Conservation (phyloP, 2,797 vertebrate genomes). For the Scyliorhinus canicula region DNA sequence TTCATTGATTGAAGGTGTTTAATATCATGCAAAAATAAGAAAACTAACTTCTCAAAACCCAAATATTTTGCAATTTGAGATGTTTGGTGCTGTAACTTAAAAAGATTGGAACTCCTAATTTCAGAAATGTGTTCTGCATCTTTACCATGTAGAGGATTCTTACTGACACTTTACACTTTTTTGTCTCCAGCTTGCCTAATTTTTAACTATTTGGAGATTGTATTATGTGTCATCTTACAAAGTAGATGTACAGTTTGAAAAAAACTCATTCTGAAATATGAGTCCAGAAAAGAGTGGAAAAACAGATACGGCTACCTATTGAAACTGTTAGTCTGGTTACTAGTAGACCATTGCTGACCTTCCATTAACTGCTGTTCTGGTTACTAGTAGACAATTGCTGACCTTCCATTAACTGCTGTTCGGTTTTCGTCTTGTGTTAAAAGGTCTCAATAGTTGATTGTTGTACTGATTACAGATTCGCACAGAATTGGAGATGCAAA, state of each 20-base stretch:
- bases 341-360: background rate
- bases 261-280: background rate
- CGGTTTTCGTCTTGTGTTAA: background rate
- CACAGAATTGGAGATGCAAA: constrained; percentile 94
- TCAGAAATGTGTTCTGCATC: background rate
- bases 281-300: background rate
- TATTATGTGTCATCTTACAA: background rate
- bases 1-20: background rate
- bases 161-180: background rate
- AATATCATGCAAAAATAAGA: background rate
- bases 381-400: background rate
- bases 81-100: background rate
- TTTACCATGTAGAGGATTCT: background rate
- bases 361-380: too few relatives aligned
- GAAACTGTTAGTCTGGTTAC: background rate
- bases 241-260: background rate
- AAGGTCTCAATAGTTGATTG: background rate
- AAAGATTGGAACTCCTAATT: background rate
- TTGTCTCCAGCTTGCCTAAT: background rate
- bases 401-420: too few relatives aligned
- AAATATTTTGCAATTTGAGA: background rate
- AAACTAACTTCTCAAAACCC: background rate
- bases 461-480: constrained; percentile 70
- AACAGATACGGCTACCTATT: background rate
- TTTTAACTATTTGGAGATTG: background rate